Percentiles rank a stretch among this genome's conserved stretches.
These are phyloP conservation scores for Peromyscus melanophrys DNA, from an alignment of 2,797 vertebrate genomes.

Conservation along the genomic window DNA sequence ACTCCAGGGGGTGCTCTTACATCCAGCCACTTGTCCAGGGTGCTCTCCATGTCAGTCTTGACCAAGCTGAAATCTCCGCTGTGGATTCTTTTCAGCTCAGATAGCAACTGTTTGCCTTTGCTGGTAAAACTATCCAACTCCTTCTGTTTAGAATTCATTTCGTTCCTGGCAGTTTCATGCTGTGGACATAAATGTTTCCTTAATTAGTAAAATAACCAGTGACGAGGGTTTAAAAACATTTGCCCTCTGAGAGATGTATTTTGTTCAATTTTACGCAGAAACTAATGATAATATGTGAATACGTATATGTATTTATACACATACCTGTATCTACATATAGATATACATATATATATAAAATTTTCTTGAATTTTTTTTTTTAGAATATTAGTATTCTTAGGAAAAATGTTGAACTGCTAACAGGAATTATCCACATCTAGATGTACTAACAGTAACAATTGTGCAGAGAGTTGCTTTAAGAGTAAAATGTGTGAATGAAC, in stretches of 20 bases:
- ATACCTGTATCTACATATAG: not conserved
- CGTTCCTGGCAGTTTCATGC: slow-evolving; percentile 93
- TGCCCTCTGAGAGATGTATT: not conserved
- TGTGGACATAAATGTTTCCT: slow-evolving; percentile 87
- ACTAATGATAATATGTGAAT: not conserved
- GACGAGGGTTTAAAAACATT: not conserved
- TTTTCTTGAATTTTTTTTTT: not conserved
- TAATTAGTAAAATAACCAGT: slow-evolving; percentile 77
- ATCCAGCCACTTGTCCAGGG: slow-evolving; percentile 96
- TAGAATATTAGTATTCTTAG: not conserved
- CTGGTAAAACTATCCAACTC: slow-evolving; percentile 95
- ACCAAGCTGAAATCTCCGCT: slow-evolving; percentile 89
- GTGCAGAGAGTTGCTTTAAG: not conserved
- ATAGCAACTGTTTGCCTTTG: slow-evolving; percentile 94
- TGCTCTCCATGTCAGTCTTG: slow-evolving; percentile 92
- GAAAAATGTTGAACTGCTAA: not conserved
- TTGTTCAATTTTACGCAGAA: slow-evolving; percentile 16
- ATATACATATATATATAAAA: not conserved
- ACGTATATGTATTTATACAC: not conserved
- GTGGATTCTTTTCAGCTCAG: slow-evolving; percentile 93
- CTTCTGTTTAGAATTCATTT: slow-evolving; percentile 93
- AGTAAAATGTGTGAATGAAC: not conserved
- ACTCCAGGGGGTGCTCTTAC: slow-evolving; percentile 87
- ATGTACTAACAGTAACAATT: not conserved
- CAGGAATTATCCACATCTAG: slow-evolving; percentile 6